Percentiles rank a stretch among this genome's conserved stretches.
Evolutionary conservation across 2,113 vertebrate genomes (phyloP).

Genomic region (Campylomormyrus tamandua): DNA sequence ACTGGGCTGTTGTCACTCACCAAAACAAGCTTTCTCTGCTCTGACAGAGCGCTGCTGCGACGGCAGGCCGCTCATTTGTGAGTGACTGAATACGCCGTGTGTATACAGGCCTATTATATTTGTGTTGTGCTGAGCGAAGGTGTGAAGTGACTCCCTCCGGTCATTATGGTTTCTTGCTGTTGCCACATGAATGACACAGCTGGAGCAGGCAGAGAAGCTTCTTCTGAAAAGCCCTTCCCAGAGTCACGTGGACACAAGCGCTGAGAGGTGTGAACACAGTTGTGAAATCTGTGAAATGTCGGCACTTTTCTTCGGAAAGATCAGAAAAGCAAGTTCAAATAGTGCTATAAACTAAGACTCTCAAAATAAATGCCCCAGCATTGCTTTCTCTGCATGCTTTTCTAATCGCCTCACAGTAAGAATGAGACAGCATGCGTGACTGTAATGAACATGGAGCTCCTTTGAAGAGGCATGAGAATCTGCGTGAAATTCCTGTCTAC

Average conservation of each 20-base stretch:
- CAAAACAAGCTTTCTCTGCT: neutral
- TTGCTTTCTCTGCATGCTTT: neutral
- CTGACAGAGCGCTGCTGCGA: neutral
- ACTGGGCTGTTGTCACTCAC: neutral
- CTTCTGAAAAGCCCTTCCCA: neutral
- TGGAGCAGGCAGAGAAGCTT: neutral
- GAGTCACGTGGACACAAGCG: neutral
- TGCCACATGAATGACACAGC: neutral
- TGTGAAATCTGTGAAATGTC: neutral
- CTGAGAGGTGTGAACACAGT: neutral
- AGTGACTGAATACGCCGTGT: neutral
- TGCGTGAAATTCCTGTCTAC: constrained; percentile 49
- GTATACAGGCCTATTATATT: neutral
- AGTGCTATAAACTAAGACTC: neutral
- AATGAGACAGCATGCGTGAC: neutral
- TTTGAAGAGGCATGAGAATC: neutral
- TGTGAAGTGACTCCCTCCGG: neutral
- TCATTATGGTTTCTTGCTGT: neutral
- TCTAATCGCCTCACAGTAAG: neutral
- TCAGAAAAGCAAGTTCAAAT: neutral
- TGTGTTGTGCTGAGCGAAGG: neutral
- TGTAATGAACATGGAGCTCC: neutral
- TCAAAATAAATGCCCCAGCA: neutral
- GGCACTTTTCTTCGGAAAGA: neutral
- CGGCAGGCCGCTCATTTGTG: neutral